Conservation (phyloP, 2,797 vertebrate genomes). For the Protonibea diacanthus region DNA sequence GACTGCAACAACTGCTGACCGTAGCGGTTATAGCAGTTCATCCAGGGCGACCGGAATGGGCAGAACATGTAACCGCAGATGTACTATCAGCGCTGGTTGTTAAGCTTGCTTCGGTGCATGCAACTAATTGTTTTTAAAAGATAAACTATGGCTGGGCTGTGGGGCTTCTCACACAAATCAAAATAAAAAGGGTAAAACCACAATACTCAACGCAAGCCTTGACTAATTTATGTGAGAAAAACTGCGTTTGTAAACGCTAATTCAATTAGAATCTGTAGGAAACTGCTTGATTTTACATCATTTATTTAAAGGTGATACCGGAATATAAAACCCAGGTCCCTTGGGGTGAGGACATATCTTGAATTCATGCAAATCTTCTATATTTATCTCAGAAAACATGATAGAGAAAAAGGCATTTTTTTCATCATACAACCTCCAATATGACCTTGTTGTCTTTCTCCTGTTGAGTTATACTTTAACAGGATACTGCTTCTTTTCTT, state of each 20-base stretch:
- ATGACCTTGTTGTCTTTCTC: not conserved
- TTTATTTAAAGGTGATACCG: not conserved
- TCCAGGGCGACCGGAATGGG: not conserved
- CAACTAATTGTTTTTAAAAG: not conserved
- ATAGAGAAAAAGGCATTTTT: not conserved
- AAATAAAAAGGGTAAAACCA: not conserved
- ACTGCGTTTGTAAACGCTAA: not conserved
- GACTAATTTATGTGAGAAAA: not conserved
- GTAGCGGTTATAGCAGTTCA: constrained; percentile 32
- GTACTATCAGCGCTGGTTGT: not conserved
- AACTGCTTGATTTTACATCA: not conserved
- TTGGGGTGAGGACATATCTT: not conserved
- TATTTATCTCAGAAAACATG: not conserved
- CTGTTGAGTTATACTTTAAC: constrained; percentile 1
- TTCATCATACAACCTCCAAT: not conserved
- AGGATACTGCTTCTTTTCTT: not conserved
- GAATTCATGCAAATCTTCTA: not conserved
- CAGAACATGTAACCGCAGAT: constrained; percentile 10
- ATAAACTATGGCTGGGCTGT: not conserved
- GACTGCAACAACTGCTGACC: constrained; percentile 53
- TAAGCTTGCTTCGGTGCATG: not conserved
- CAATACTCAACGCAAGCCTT: not conserved
- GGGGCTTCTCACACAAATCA: not conserved
- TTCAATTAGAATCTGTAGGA: not conserved
- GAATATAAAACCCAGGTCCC: not conserved